Conservation (phyloP, 2,888 invertebrate species). For the Antheraea assamensis region DNA sequence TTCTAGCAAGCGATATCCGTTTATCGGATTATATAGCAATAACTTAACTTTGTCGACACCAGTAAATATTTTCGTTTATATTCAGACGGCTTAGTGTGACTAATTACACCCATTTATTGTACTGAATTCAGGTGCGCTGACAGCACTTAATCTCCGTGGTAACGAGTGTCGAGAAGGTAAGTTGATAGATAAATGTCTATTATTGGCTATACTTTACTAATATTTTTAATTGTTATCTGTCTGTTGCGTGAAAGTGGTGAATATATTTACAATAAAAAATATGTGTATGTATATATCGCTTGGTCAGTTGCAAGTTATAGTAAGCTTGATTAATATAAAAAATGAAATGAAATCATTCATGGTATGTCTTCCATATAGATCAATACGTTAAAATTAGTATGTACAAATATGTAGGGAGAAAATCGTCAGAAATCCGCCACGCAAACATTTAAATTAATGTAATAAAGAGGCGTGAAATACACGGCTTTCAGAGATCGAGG, state of each 20-base stretch:
- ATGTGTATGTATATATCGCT: not conserved
- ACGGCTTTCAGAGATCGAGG: conserved; percentile 64
- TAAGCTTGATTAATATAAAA: not conserved
- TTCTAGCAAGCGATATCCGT: conserved; percentile 66
- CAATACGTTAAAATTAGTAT: conserved; percentile 44
- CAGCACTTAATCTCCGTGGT: conserved; percentile 54
- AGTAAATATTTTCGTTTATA: conserved; percentile 74
- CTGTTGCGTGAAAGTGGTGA: no score
- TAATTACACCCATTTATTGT: conserved; percentile 68
- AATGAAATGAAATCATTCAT: not conserved
- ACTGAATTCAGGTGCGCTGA: conserved; percentile 68
- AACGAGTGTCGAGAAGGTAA: conserved; percentile 33
- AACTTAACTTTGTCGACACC: conserved; percentile 62
- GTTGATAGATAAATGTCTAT: conserved; percentile 22
- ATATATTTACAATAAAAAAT: not conserved
- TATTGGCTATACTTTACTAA: not conserved
- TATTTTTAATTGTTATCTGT: not conserved
- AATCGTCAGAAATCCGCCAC: conserved; percentile 55
- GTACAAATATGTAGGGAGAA: conserved; percentile 49
- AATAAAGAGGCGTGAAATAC: conserved; percentile 77
- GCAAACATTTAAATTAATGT: conserved; percentile 82
- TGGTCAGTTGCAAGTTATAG: not conserved
- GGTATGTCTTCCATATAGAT: conserved; percentile 21
- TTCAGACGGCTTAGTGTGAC: conserved; percentile 61
- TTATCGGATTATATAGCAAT: conserved; percentile 78